Evolutionary conservation across 2,888 invertebrate species (phyloP), one percentile per base, ranked within the genome.

Genomic region (Rutpela maculata): DNA sequence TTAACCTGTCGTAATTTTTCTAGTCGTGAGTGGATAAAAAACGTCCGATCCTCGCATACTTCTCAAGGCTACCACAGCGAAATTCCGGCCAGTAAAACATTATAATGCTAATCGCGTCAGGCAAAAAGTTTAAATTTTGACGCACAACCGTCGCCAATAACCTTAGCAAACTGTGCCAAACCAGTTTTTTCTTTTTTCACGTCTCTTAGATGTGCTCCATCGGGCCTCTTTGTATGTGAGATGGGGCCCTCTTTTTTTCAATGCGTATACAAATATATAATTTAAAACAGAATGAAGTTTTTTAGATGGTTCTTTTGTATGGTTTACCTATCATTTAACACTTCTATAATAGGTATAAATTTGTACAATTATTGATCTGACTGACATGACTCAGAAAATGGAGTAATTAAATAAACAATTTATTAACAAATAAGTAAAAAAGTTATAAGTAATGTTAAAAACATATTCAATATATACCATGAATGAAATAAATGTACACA

Each of bases 141-240:
- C 19, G 57, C 31, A n/a, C n/a, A 69, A 69, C 59, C 59, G 69
- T 69, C 69, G 38, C 18, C 19, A 43, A 60, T 70, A 70, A 70
- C 70, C 70, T 70, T 70, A 70, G 60, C 11, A 67, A 70, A 70
- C 56, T 70, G 70, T 70, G 70, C 70, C 70, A 60, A 70, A 70
- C 70, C 31, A 70, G 70, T 70, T 70, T 70, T 70, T 70, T 17
- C 35, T 9, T 9, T n/a, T 35, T 18, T 22, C 60, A 17, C 17
- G 9, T n/a, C 12, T 18, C 22, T n/a, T n/a, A 17, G 22, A 66
- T 15, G 7, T 17, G 31, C 56, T 55, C 31, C n/a, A 31, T 35
- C 10, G 57, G 56, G 38, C 10, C 19, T 57, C 31, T 19, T 17
- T 60, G 59, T 19, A 17, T 6, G 43, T 0, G 63, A 38, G 15